These are phyloP conservation scores for Perca flavescens DNA, from an alignment of 2,113 vertebrate genomes.

Conservation along the genomic window DNA sequence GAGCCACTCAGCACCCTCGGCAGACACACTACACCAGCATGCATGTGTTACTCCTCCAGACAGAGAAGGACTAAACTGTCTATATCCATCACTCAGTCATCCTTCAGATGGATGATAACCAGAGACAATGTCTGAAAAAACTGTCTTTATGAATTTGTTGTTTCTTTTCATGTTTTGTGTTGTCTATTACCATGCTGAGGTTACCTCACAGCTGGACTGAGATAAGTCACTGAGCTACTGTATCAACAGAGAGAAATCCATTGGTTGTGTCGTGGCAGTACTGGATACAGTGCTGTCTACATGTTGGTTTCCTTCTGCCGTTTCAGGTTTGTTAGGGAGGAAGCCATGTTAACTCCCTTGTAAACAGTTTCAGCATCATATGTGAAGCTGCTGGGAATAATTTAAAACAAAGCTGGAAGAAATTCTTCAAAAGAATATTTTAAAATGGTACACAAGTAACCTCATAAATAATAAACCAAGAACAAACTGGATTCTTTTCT, in stretches of 20 bases:
- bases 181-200: constrained; percentile 14
- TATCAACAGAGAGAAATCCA: constrained; percentile 23
- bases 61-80: constrained; percentile 21
- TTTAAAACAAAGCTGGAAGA: constrained; percentile 27
- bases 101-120: constrained; percentile 29
- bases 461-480: constrained; percentile 14
- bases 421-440: not conserved
- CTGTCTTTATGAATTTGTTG: constrained; percentile 20
- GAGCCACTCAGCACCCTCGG: constrained; percentile 31
- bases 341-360: constrained; percentile 3
- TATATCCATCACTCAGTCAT: constrained; percentile 23
- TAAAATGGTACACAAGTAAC: constrained; percentile 7
- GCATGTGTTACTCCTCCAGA: constrained; percentile 29
- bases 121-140: constrained; percentile 31
- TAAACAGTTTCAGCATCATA: constrained; percentile 46
- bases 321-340: constrained; percentile 34
- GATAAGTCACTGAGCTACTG: constrained; percentile 6
- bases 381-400: constrained; percentile 12
- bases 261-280: constrained; percentile 13
- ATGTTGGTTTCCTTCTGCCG: not conserved
- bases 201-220: constrained; percentile 51
- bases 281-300: not conserved
- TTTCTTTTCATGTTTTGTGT: constrained; percentile 35
- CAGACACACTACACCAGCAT: constrained; percentile 43
- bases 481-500: constrained; percentile 21